Percentiles rank a stretch among this genome's conserved stretches.
These are phyloP conservation scores for Vidua chalybeata DNA, from an alignment of 2,113 vertebrate species.

Conservation along the genomic window DNA sequence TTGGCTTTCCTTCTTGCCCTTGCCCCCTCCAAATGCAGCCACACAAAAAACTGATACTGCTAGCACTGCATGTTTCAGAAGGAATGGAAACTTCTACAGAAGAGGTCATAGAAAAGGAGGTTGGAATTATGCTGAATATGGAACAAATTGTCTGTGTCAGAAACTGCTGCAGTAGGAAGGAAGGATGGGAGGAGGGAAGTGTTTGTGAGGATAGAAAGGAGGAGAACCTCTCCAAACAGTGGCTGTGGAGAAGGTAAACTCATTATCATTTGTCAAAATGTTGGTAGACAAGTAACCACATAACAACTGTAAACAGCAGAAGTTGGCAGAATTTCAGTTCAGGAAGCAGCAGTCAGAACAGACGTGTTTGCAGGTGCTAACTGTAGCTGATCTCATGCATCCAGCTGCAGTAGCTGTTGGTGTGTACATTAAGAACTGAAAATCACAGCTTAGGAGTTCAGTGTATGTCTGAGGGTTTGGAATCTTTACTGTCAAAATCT, in stretches of 20 bases:
- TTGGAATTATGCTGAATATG: neutral
- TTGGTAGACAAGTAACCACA: neutral
- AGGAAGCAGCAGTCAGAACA: conserved; percentile 8
- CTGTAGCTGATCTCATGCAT: neutral
- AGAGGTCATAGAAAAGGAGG: neutral
- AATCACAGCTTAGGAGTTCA: neutral
- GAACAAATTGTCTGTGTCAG: neutral
- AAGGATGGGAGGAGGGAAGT: neutral
- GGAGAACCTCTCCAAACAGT: neutral
- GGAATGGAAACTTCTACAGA: neutral
- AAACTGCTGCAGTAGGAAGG: neutral
- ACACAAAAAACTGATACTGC: neutral
- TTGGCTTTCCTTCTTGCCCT: neutral
- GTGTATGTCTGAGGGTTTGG: neutral
- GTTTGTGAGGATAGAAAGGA: neutral
- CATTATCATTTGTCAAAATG: neutral
- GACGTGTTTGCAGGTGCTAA: neutral
- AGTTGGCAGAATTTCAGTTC: conserved; percentile 13
- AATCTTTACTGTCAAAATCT: neutral
- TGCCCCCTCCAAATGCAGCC: neutral
- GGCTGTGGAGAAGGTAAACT: neutral
- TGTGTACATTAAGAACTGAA: neutral
- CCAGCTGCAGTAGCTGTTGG: neutral
- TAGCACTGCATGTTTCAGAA: neutral
- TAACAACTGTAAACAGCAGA: neutral